phyloP scores from a whole-genome alignment of 2,888 invertebrate genomes.

The Chironomus tentans region DNA sequence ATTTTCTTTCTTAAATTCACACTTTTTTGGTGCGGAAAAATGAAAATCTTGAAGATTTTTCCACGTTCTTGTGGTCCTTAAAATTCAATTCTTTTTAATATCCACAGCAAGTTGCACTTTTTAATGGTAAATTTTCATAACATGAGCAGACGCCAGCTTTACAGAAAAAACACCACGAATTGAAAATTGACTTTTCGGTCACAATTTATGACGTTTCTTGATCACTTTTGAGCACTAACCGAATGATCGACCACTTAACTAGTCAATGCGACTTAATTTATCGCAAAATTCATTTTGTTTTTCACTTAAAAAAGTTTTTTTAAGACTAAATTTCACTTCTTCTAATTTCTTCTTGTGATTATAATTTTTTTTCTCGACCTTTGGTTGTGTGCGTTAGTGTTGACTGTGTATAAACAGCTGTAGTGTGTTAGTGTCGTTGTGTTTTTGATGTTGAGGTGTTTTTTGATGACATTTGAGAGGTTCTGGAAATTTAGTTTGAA shows the following conservation, averaged over 20 bases:
- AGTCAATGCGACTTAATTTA: not conserved
- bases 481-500: not conserved
- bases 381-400: not conserved
- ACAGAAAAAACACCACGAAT: not conserved
- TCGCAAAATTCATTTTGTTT: not conserved
- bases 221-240: too few relatives aligned
- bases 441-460: not conserved
- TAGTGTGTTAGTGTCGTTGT: not conserved
- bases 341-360: not conserved
- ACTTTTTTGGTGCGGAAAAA: not conserved
- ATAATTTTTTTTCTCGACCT: not conserved
- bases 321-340: not conserved
- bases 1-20: not conserved
- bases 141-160: not conserved
- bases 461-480: not conserved
- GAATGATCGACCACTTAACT: not conserved
- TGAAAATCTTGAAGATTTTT: not conserved
- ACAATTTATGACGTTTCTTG: too few relatives aligned
- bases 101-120: not conserved
- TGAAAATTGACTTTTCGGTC: not conserved
- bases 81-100: not conserved
- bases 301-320: not conserved
- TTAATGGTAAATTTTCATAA: not conserved
- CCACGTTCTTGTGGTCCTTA: not conserved
- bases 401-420: slow-evolving; percentile 4